Evolutionary conservation across 2,797 vertebrate species (phyloP).

Genomic region (Atherinosoma microstoma): DNA sequence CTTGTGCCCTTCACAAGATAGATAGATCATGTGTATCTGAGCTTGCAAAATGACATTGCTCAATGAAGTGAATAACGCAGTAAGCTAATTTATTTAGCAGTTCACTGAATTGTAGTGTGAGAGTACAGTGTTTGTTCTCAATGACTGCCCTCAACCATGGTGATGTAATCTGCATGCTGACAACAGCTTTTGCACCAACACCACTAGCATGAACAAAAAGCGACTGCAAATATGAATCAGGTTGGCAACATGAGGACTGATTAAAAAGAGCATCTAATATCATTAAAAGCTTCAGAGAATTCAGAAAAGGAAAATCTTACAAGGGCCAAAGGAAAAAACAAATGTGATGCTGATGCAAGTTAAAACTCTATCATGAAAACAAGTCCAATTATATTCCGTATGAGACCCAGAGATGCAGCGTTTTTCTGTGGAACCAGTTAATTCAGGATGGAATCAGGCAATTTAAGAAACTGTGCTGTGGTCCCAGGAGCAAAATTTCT

Average conservation of each 20-base stretch:
- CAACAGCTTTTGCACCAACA: slow-evolving; percentile 11
- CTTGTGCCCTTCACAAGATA: slow-evolving; percentile 16
- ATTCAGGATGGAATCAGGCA: no score
- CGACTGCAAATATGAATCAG: neutral
- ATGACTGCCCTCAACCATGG: neutral
- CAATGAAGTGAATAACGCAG: slow-evolving; percentile 54
- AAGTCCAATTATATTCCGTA: no score
- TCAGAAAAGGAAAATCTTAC: no score
- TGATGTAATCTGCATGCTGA: slow-evolving; percentile 31
- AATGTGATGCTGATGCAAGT: no score
- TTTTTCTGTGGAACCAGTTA: no score
- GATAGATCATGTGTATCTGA: slow-evolving; percentile 34
- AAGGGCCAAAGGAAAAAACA: no score
- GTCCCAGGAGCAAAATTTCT: no score
- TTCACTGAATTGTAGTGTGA: slow-evolving; percentile 52
- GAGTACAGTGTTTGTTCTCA: slow-evolving; percentile 37
- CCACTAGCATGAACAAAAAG: neutral
- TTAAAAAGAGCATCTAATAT: neutral
- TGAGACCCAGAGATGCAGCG: no score
- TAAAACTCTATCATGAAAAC: no score
- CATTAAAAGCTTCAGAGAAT: no score
- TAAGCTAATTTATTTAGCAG: slow-evolving; percentile 62
- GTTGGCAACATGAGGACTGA: neutral
- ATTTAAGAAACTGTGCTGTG: no score
- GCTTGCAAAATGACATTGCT: slow-evolving; percentile 50